Evolutionary conservation across 2,888 invertebrate species (phyloP).

Genomic region (Tryphoninae sp.): DNA sequence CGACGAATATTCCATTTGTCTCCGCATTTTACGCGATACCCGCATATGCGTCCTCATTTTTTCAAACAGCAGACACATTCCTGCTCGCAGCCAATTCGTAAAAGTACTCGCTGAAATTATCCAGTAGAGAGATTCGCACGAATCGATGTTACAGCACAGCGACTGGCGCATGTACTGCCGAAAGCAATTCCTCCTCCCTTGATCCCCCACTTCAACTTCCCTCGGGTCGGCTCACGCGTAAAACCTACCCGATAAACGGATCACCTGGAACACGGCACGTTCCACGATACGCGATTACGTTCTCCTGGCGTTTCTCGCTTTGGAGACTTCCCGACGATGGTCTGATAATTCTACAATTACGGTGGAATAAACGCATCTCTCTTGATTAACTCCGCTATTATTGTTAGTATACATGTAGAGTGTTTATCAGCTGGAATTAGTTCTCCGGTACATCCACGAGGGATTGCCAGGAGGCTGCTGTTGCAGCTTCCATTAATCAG

Average conservation of each 20-base stretch:
- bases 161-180: conserved; percentile 33
- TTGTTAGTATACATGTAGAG: neutral
- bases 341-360: conserved; percentile 1
- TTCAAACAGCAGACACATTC: neutral
- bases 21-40: too few species aligned
- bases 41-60: neutral
- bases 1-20: too few species aligned
- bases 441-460: conserved; percentile 34
- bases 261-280: neutral
- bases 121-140: conserved; percentile 45
- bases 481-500: conserved; percentile 74
- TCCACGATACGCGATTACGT: neutral
- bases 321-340: neutral
- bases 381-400: neutral
- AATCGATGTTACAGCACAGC: conserved; percentile 46
- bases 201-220: neutral
- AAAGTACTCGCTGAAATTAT: conserved; percentile 59
- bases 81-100: neutral
- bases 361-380: neutral
- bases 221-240: too few species aligned
- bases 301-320: neutral
- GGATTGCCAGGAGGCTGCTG: conserved; percentile 31
- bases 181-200: conserved; percentile 26
- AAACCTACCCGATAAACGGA: neutral
- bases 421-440: neutral